Evolutionary conservation across 2,113 vertebrate genomes (phyloP), one percentile per base, ranked within the genome.

Genomic region (Sus scrofa): DNA sequence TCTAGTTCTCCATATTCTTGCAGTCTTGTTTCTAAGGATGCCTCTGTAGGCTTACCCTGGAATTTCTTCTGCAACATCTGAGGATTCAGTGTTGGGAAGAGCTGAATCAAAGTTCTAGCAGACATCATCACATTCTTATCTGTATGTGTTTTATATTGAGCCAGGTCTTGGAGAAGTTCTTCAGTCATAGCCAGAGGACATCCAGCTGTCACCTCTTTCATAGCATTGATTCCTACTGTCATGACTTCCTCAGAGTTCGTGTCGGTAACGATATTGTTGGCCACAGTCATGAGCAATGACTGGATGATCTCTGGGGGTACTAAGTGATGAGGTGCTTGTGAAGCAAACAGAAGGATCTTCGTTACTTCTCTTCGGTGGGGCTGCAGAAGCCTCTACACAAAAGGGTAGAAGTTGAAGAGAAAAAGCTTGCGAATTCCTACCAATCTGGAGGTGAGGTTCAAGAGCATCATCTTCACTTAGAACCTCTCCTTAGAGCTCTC

Each of bases 71-170:
- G 99, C 95, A 99, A 97, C 99, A 99, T 99, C 92, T 99, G 97
- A 67, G 99, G 99, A 96, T 99, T 99, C 79, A 99, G 98, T 10
- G 98, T 99, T 91, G 99, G 99, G 99, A 99, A 99, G 16, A 99
- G 99, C 81, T 99, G 99, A 97, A 99, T 99, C 96, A 99, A 97
- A 62, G 99, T 99, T 98, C 98, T 99, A 22, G 99, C 99, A 52
- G 99, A 99, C 99, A 99, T 99, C 99, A 99, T 99, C 73, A 99
- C 99, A 98, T 99, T 99, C 98, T 99, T 99, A 98, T 99, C 99
- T 98, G 99, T 99, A 96, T 99, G 99, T 0, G 97, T 99, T 98
- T 99, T 99, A 98, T 99, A 99, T 96, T 99, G 99, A 77, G 99
- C 98, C 6, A 99, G 98, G 97, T 99, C 99, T 97, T 99, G 99